Evolutionary conservation across 2,113 vertebrate genomes (phyloP).

Genomic region (Conger conger): DNA sequence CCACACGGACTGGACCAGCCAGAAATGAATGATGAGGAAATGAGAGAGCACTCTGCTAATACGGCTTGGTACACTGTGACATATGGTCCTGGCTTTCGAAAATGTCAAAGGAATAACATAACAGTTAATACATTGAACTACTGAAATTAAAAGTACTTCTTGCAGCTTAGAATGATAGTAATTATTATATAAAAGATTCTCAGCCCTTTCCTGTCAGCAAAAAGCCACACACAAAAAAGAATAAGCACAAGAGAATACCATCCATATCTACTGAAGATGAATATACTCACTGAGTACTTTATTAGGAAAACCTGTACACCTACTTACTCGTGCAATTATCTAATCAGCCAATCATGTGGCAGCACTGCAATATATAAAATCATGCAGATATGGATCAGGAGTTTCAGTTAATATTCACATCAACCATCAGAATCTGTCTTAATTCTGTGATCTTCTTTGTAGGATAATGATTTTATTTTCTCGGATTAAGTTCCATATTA

Average conservation of each 20-base stretch:
- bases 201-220: background rate
- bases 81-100: background rate
- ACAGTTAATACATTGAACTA: background rate
- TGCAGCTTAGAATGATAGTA: background rate
- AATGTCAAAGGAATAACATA: background rate
- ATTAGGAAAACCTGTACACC: too few relatives aligned
- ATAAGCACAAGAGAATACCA: background rate
- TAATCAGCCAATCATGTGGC: too few relatives aligned
- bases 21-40: background rate
- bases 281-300: too few relatives aligned
- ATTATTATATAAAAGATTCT: background rate
- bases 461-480: background rate
- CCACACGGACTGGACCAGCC: slow-evolving; percentile 43
- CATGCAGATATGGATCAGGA: too few relatives aligned
- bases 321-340: too few relatives aligned
- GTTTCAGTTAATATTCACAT: too few relatives aligned
- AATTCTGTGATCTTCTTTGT: background rate
- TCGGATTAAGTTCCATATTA: background rate
- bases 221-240: background rate
- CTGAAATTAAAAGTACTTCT: background rate
- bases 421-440: too few relatives aligned
- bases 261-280: too few relatives aligned
- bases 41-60: background rate
- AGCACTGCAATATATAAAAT: too few relatives aligned
- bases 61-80: background rate